Conservation (phyloP, 2,113 vertebrate species). For the Trichomycterus rosablanca region DNA sequence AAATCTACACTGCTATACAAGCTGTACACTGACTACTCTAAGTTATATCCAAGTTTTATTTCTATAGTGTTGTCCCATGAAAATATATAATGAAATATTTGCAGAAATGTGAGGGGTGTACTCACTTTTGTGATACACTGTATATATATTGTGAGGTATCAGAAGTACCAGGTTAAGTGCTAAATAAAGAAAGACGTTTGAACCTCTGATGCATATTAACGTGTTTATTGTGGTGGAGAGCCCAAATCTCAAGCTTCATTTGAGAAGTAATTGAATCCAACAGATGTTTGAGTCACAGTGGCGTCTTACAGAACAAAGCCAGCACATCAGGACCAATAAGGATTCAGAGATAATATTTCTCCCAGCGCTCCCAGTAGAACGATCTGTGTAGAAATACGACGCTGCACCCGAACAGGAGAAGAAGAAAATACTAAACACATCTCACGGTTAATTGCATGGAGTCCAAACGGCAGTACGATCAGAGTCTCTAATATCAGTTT, state of each 20-base stretch:
- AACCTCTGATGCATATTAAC: too few relatives aligned
- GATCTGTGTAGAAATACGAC: neutral
- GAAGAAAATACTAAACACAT: neutral
- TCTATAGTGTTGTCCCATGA: too few relatives aligned
- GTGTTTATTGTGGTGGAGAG: slow-evolving; percentile 18
- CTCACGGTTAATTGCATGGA: slow-evolving; percentile 3
- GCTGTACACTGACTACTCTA: too few relatives aligned
- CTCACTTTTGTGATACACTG: too few relatives aligned
- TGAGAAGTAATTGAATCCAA: slow-evolving; percentile 9
- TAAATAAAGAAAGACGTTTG: neutral
- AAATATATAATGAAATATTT: too few relatives aligned
- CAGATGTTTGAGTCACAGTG: neutral
- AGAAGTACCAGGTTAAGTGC: too few relatives aligned
- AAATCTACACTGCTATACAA: too few relatives aligned
- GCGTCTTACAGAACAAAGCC: neutral
- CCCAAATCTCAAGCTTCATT: slow-evolving; percentile 19
- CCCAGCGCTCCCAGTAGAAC: neutral
- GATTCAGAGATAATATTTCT: neutral
- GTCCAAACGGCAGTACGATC: slow-evolving; percentile 10
- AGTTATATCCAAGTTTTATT: too few relatives aligned
- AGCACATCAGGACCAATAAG: neutral
- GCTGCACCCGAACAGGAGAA: neutral
- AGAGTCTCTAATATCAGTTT: slow-evolving; percentile 11
- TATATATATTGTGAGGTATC: too few relatives aligned
- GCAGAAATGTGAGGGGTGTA: too few relatives aligned